Evolutionary conservation across 2,113 vertebrate species (phyloP).

Genomic region (Alosa alosa): DNA sequence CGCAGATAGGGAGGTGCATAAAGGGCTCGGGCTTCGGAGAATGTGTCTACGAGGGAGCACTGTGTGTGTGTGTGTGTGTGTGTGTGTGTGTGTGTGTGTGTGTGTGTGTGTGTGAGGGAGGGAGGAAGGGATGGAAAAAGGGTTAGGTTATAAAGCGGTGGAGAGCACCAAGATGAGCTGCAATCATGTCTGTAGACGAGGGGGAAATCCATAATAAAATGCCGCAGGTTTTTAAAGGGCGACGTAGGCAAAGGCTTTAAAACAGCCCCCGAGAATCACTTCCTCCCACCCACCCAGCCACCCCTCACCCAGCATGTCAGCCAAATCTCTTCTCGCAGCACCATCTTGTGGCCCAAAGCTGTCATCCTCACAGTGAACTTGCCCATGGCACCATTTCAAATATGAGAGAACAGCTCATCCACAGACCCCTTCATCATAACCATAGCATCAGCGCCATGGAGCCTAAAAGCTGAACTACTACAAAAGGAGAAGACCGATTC

Average conservation of each 20-base stretch:
- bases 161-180: constrained; percentile 36
- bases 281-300: constrained; percentile 32
- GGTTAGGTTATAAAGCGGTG: constrained; percentile 31
- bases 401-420: not conserved
- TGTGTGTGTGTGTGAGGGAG: not conserved
- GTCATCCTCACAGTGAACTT: constrained; percentile 21
- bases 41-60: not conserved
- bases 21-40: constrained; percentile 24
- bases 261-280: not conserved
- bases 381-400: not conserved
- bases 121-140: constrained; percentile 10
- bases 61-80: not conserved
- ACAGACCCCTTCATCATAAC: not conserved
- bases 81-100: not conserved
- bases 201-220: constrained; percentile 30
- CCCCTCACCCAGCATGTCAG: constrained; percentile 37
- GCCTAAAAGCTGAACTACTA: not conserved
- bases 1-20: constrained; percentile 27
- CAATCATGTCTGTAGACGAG: constrained; percentile 33
- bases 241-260: constrained; percentile 39
- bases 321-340: constrained; percentile 70
- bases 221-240: constrained; percentile 36
- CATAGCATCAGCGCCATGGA: not conserved
- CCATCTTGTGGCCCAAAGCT: constrained; percentile 71
- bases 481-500: not conserved